Base-by-base conservation (phyloP, 2,888 invertebrate genomes). In the Amaurobius ferox region DNA sequence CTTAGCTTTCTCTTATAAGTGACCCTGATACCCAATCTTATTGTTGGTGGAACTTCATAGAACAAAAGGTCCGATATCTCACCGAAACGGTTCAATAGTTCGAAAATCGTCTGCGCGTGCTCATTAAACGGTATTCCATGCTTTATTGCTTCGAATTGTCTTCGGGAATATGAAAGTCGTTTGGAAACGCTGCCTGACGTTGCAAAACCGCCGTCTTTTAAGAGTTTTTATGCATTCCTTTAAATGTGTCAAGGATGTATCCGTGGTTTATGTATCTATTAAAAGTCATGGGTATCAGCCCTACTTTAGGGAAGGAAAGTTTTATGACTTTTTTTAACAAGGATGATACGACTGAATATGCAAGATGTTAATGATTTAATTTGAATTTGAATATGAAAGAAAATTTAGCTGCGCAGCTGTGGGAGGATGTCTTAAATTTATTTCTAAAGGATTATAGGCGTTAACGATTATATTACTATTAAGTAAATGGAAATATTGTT, bases 11-110 rank as follows among this genome's bases (percentile, higher is more conserved):
- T 30, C 79, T 61, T 9, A 26, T 23, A 28, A 44, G 23, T 30
- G 67, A 73, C 73, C 73, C 55, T 73, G 73, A 39, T 23, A 70
- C 28, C 7, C 55, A 32, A 28, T n/a, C 3, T 44, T 48, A 72
- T 72, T 80, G 73, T 80, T 30, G 28, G 11, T n/a, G 30, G 26
- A 44, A 0, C 9, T 32, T 28, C 44, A 3, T 7, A 16, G 30
- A 66, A 71, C 71, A 80, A 80, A 80, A 80, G 72, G 30, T 48
- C 35, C 29, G 23, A 66, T 72, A 64, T 79, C 73, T 48, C 80
- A 66, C 48, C 66, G 73, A 66, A 29, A 73, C 44, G 80, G 73
- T 61, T 80, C 74, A 80, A 73, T 68, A 67, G 80, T 26, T 80
- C 73, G 23, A 44, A 72, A 79, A 32, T 35, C 66, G 68, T 29